phyloP scores from a whole-genome alignment of 2,797 vertebrate species.

The Philypnodon macrostomus region DNA sequence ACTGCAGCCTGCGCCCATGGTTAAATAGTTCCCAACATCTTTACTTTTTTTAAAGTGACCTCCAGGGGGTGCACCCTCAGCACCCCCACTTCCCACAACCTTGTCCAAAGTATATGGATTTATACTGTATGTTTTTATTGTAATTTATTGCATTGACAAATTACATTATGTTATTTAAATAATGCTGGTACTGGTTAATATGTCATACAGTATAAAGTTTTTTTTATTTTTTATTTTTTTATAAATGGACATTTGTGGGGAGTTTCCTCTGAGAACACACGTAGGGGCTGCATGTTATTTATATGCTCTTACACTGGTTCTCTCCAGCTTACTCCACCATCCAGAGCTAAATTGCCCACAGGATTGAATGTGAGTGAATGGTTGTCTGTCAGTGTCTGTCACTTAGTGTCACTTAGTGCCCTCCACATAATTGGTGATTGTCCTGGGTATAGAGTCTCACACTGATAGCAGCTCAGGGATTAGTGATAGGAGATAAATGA shows the following conservation, averaged over 20 bases:
- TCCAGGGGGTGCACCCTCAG: too few species aligned
- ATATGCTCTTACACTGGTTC: not conserved
- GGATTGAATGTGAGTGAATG: slow-evolving; percentile 12
- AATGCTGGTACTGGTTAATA: too few species aligned
- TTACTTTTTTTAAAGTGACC: too few species aligned
- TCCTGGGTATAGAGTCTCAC: slow-evolving; percentile 7
- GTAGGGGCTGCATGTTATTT: not conserved
- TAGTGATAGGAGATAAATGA: slow-evolving; percentile 9
- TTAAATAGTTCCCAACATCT: too few species aligned
- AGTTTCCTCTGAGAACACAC: not conserved
- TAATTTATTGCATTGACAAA: too few species aligned
- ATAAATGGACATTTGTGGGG: not conserved
- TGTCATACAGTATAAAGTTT: too few species aligned
- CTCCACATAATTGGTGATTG: slow-evolving; percentile 10
- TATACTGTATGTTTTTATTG: too few species aligned
- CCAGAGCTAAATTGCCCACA: slow-evolving; percentile 12
- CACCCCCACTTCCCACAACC: too few species aligned
- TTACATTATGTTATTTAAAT: too few species aligned
- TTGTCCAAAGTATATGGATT: too few species aligned
- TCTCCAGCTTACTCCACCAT: slow-evolving; percentile 1
- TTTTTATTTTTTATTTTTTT: too few species aligned
- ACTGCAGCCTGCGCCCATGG: too few species aligned
- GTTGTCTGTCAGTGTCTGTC: slow-evolving; percentile 13
- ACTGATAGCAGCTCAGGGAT: not conserved
- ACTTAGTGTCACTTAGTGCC: slow-evolving; percentile 8